Conservation (phyloP, 2,888 invertebrate species). For the Eilema sororculum region DNA sequence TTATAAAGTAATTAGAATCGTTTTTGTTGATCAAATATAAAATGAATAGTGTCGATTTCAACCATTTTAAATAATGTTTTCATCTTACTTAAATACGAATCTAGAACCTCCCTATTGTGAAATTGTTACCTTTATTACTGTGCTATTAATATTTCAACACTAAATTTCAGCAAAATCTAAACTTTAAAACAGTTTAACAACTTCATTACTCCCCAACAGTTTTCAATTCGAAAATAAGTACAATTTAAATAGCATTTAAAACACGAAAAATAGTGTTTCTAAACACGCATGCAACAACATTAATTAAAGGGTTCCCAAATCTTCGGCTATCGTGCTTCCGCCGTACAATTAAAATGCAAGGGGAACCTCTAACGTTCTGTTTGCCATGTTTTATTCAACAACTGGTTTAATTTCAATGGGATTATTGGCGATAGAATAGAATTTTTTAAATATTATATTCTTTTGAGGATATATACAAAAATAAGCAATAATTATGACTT, state of each 20-base stretch:
- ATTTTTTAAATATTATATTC: not conserved
- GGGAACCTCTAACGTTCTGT: conserved; percentile 68
- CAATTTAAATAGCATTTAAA: conserved; percentile 63
- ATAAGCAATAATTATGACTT: not conserved
- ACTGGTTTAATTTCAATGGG: conserved; percentile 39
- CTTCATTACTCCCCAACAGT: conserved; percentile 52
- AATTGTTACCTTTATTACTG: too few species aligned
- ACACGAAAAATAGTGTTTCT: conserved; percentile 69
- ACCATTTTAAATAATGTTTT: too few species aligned
- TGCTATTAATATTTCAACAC: not conserved
- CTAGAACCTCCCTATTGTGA: not conserved
- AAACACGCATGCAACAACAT: conserved; percentile 82
- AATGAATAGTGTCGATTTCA: too few species aligned
- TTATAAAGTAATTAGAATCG: too few species aligned
- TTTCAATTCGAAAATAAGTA: conserved; percentile 53
- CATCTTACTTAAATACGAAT: too few species aligned
- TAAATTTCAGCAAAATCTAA: conserved; percentile 28
- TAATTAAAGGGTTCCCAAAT: conserved; percentile 84
- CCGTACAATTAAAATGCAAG: conserved; percentile 81
- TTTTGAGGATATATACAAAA: not conserved
- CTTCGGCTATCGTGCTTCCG: conserved; percentile 83
- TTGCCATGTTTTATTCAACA: conserved; percentile 62
- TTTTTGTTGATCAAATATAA: too few species aligned
- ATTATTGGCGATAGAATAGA: conserved; percentile 8
- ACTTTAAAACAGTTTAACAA: conserved; percentile 48